These are phyloP conservation scores for Tupaia chinensis DNA, from an alignment of 2,113 vertebrate genomes.

Conservation along the genomic window DNA sequence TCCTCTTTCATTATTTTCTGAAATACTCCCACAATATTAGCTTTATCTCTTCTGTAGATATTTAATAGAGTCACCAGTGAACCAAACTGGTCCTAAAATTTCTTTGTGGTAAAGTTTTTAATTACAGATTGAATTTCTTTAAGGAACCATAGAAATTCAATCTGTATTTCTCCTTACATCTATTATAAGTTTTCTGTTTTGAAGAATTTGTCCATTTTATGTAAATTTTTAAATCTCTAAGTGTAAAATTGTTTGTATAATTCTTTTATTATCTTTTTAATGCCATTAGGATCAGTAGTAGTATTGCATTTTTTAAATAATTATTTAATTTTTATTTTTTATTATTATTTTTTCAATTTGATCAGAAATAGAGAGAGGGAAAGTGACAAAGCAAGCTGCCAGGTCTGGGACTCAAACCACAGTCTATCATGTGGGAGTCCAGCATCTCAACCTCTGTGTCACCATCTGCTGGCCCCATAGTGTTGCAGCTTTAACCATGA, in stretches of 20 bases:
- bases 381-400: too few species aligned
- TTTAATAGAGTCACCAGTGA: conserved; percentile 30
- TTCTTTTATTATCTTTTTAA: not conserved
- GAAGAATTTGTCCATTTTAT: not conserved
- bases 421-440: too few species aligned
- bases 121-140: conserved; percentile 1
- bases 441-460: too few species aligned
- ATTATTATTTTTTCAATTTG: too few species aligned
- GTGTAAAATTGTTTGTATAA: conserved; percentile 14
- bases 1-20: not conserved
- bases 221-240: not conserved
- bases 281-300: not conserved
- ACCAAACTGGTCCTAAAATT: not conserved
- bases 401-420: too few species aligned
- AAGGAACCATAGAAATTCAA: not conserved
- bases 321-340: too few species aligned
- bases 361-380: too few species aligned
- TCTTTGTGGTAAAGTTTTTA: conserved; percentile 33
- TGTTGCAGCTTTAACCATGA: not conserved
- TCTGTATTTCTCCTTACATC: not conserved
- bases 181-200: not conserved
- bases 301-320: not conserved
- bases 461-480: not conserved
- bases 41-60: not conserved
- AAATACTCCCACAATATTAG: not conserved